These are phyloP conservation scores for Emydoidea blandingii DNA, from an alignment of 2,797 vertebrate species.

Conservation along the genomic window DNA sequence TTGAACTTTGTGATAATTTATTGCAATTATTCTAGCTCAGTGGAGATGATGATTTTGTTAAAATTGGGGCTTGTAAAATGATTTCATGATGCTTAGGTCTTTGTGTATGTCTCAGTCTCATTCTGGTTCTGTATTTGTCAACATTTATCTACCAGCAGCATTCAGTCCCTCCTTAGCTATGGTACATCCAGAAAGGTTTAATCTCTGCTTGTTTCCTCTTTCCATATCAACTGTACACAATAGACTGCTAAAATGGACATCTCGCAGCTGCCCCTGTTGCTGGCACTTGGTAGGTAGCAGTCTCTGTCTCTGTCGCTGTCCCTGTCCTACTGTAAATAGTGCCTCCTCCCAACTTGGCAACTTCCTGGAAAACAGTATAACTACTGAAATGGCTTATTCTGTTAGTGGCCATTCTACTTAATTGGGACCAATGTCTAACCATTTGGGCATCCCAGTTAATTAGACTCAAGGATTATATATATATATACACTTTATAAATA, in stretches of 20 bases:
- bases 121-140: background rate
- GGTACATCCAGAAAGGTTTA: background rate
- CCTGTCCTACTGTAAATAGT: background rate
- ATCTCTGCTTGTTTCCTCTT: fast-evolving
- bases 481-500: background rate
- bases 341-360: background rate
- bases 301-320: background rate
- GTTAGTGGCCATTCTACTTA: fast-evolving
- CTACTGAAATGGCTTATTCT: background rate
- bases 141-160: background rate
- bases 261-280: background rate
- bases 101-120: background rate
- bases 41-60: background rate
- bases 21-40: fast-evolving
- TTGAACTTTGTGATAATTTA: background rate
- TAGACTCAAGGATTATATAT: background rate
- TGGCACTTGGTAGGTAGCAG: background rate
- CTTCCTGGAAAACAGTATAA: fast-evolving
- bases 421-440: background rate
- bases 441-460: background rate
- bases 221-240: background rate
- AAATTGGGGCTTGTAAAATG: background rate
- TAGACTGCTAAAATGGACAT: fast-evolving
- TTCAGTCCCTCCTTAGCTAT: background rate
- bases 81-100: fast-evolving